Evolutionary conservation across 2,113 vertebrate species (phyloP).

Genomic region (Butorides virescens): DNA sequence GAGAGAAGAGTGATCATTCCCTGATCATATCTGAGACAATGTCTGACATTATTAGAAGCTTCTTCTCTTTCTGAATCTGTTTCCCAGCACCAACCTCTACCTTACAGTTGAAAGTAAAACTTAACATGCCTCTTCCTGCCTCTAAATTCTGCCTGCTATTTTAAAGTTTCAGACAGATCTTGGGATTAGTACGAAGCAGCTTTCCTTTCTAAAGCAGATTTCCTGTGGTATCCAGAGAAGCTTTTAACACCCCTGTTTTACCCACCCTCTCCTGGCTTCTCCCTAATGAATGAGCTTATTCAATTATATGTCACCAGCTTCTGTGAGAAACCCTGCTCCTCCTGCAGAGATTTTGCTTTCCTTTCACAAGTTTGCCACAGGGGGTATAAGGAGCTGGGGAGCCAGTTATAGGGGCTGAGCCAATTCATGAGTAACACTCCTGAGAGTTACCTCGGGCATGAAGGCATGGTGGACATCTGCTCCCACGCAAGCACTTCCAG

Average conservation of each 20-base stretch:
- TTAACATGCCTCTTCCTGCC: not conserved
- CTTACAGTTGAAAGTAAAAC: not conserved
- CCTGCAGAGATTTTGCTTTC: not conserved
- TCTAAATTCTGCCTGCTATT: not conserved
- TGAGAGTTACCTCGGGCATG: not conserved
- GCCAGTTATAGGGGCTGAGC: not conserved
- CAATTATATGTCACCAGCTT: not conserved
- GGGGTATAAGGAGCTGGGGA: not conserved
- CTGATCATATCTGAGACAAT: not conserved
- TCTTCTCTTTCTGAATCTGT: not conserved
- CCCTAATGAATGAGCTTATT: not conserved
- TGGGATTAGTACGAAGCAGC: not conserved
- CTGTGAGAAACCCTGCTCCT: not conserved
- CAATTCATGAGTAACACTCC: not conserved
- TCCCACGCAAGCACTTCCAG: not conserved
- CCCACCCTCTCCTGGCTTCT: not conserved
- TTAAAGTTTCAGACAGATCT: not conserved
- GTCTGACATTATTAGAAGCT: not conserved
- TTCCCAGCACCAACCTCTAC: not conserved
- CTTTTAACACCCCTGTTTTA: not conserved
- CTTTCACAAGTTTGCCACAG: not conserved
- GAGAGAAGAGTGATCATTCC: not conserved
- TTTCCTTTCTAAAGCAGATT: not conserved
- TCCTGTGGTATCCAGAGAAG: not conserved
- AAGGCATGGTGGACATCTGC: not conserved